These are phyloP conservation scores for Teleogryllus occipitalis DNA, from an alignment of 1,140 invertebrate species.

Conservation along the genomic window DNA sequence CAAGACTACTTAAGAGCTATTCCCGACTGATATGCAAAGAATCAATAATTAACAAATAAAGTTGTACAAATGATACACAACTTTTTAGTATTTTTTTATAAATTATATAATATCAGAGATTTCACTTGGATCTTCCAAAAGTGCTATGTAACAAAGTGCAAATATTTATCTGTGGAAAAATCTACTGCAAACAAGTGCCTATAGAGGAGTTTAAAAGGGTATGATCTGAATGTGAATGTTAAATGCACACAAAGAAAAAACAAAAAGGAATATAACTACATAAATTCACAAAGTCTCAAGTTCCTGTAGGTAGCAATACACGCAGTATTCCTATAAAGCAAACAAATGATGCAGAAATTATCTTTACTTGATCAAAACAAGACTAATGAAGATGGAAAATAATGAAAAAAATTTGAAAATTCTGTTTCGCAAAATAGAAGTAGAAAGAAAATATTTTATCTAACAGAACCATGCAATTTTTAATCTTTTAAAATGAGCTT, in stretches of 20 bases:
- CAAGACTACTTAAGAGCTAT: background rate
- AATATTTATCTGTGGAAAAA: background rate
- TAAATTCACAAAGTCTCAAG: background rate
- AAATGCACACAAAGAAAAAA: background rate
- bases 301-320: background rate
- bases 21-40: background rate
- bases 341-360: background rate
- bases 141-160: background rate
- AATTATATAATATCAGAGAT: background rate
- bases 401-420: background rate
- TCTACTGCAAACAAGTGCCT: no score
- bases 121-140: background rate
- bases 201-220: background rate
- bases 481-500: background rate
- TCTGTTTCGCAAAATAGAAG: background rate
- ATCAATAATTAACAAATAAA: background rate
- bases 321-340: background rate
- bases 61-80: background rate
- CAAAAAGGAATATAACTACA: background rate
- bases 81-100: background rate
- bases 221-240: background rate
- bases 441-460: background rate
- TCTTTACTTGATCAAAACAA: no score
- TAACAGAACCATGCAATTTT: background rate
- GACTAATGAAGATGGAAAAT: no score